Base-by-base conservation (phyloP, 2,113 vertebrate genomes). In the Hydrolagus affinis region DNA sequence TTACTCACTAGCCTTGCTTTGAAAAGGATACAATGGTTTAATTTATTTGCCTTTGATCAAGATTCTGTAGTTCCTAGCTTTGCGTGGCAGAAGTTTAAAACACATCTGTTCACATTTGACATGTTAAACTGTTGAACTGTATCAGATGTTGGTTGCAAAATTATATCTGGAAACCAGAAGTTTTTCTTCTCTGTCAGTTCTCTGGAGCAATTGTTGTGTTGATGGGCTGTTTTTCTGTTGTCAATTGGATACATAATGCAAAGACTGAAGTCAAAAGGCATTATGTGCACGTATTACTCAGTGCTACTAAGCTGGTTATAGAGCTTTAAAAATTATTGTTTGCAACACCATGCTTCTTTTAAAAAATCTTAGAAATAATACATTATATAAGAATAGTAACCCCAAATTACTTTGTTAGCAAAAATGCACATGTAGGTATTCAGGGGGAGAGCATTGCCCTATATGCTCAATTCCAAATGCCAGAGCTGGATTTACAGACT, bases 271-370 rank as follows among this genome's bases (percentile, higher is more conserved):
- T 83, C 28, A 83, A 64, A 83, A 32, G 25, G 8, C 25, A 83
- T 28, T 56, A 21, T 66, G 30, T 68, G 11, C 23, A 32, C 4
- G 32, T 83, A 30, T 83, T 83, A 66, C 25, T 64, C 44, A 68
- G 19, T 0, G 17, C 14, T 44, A 44, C 6, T 44, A 44, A 44
- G 44, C 44, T 44, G 44, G 2, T 44, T 44, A 6, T 44, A 44
- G 44, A 44, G 6, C 44, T 44, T 44, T 44, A 44, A 44, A 6
- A 44, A 44, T 44, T 44, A 44, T 44, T 44, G n/a, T 44, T 3
- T 44, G 44, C n/a, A n/a, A n/a, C n/a, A n/a, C n/a, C n/a, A n/a
- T n/a, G n/a, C 60, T 30, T 83, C 30, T 83, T 83, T 83, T 83
- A 66, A 83, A 66, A 23, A n/a, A n/a, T n/a, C n/a, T 30, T 66